These are phyloP conservation scores for Ariopsis seemanni DNA, from an alignment of 2,113 vertebrate species.

Conservation along the genomic window DNA sequence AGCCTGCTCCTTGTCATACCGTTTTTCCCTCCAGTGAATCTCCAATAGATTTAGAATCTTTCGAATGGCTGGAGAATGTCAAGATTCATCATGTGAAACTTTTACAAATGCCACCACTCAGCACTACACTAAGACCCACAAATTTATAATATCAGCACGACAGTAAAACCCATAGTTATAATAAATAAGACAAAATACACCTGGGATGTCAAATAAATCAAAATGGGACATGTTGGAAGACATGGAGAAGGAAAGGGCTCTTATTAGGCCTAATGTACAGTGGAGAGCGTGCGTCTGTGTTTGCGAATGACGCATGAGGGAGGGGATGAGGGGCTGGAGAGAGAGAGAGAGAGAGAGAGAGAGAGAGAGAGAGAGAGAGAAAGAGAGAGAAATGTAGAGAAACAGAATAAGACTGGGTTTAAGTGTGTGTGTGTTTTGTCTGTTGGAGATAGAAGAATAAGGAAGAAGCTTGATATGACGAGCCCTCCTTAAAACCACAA, in stretches of 20 bases:
- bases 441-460: not conserved
- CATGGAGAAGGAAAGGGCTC: not conserved
- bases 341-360: not conserved
- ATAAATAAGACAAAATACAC: slow-evolving; percentile 12
- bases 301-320: not conserved
- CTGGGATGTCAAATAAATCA: slow-evolving; percentile 9
- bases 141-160: not conserved
- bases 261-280: not conserved
- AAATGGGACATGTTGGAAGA: not conserved
- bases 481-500: slow-evolving; percentile 43
- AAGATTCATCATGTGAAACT: slow-evolving; percentile 18
- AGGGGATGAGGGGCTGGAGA: not conserved
- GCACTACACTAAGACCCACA: not conserved
- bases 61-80: slow-evolving; percentile 17
- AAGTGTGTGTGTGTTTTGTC: not conserved
- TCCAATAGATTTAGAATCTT: slow-evolving; percentile 12
- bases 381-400: not conserved
- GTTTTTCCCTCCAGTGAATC: slow-evolving; percentile 15
- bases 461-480: not conserved
- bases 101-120: slow-evolving; percentile 2
- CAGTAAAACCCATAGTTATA: not conserved
- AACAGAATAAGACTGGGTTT: not conserved
- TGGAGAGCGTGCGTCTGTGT: not conserved
- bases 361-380: not conserved
- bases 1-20: slow-evolving; percentile 16